Evolutionary conservation across 64 coral and sea anemone species (phyloP).

Genomic region (Montipora cactus): DNA sequence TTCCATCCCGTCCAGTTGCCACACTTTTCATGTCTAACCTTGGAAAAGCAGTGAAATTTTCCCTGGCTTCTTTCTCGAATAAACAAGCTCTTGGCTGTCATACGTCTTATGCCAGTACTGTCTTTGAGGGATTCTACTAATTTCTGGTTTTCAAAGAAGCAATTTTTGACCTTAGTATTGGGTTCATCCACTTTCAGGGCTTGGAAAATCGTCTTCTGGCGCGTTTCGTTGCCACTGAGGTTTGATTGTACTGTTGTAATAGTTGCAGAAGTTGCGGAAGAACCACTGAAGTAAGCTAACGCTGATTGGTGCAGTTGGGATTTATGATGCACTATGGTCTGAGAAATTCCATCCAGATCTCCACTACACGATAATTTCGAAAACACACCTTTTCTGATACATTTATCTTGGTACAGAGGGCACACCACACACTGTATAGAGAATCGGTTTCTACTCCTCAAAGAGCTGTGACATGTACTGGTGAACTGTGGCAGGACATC

Average conservation of each 20-base stretch:
- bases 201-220: constrained; percentile 1
- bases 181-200: constrained; percentile 8
- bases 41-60: constrained; percentile 26
- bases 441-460: constrained; percentile 21
- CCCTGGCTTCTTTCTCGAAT: background rate
- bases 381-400: background rate
- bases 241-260: constrained; percentile 4
- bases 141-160: constrained; percentile 15
- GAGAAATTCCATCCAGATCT: background rate
- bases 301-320: background rate
- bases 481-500: constrained; percentile 24
- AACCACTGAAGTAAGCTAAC: constrained; percentile 7
- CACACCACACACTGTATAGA: constrained; percentile 15
- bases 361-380: background rate
- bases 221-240: background rate
- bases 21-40: constrained; percentile 11
- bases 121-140: constrained; percentile 28
- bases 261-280: constrained; percentile 1
- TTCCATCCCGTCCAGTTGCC: constrained; percentile 8
- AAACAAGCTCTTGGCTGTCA: constrained; percentile 17
- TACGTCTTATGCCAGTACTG: constrained; percentile 21
- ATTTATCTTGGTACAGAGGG: constrained; percentile 4
- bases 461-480: background rate
- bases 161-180: background rate
- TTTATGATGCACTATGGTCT: background rate